phyloP scores from a whole-genome alignment of 2,888 invertebrate genomes.

The Julus scanicus region DNA sequence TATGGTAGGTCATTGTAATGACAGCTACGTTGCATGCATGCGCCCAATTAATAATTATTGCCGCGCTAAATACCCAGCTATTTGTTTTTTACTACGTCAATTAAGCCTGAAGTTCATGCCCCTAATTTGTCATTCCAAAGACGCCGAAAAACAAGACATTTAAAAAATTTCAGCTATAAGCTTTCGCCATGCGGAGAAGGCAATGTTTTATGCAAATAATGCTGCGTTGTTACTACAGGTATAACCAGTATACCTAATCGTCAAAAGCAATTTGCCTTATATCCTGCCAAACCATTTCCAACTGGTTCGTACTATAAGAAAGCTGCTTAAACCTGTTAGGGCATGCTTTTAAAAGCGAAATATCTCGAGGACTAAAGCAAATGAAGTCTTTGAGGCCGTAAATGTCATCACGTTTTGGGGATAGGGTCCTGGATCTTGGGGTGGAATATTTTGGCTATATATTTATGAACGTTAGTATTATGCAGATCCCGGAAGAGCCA shows the following conservation, averaged over 20 bases:
- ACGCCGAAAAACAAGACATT: not conserved
- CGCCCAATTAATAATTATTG: not conserved
- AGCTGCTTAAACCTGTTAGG: not conserved
- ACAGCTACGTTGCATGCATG: not conserved
- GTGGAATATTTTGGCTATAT: too few species aligned
- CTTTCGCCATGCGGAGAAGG: not conserved
- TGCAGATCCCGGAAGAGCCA: too few species aligned
- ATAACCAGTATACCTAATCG: not conserved
- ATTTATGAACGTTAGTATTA: too few species aligned
- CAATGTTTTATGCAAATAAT: slow-evolving; percentile 4
- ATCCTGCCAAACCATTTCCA: not conserved
- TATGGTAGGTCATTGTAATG: not conserved
- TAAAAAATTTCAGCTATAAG: not conserved
- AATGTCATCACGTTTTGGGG: too few species aligned
- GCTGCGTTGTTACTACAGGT: not conserved
- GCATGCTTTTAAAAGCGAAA: not conserved
- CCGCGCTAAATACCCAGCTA: not conserved
- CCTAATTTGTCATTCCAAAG: not conserved
- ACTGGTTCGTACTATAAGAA: not conserved
- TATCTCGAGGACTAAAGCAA: not conserved
- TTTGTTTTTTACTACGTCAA: not conserved
- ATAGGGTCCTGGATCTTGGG: too few species aligned
- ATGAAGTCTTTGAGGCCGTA: not conserved
- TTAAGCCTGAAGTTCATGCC: not conserved
- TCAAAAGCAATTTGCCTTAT: not conserved